A percentile compares a stretch with the other conserved stretches of the same genome.
These are phyloP conservation scores for Cynopterus brachyotis DNA, from an alignment of 2,113 vertebrate genomes.

Conservation along the genomic window DNA sequence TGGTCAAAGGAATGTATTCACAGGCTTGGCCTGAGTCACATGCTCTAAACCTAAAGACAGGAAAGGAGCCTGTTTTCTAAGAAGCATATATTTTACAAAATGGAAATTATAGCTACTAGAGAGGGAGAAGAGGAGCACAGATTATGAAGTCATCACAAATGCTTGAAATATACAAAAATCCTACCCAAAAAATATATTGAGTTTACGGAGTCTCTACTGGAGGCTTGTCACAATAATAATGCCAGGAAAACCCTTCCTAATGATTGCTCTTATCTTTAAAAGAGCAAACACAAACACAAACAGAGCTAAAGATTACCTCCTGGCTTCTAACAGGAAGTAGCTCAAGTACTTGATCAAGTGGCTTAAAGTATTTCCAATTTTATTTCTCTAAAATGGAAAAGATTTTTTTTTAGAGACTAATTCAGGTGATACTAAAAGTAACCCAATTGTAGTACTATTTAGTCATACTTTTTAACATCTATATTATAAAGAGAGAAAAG, in stretches of 20 bases:
- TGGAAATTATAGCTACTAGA: background rate
- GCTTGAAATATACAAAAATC: background rate
- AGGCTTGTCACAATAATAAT: background rate
- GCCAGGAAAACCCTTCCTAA: background rate
- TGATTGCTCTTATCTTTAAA: background rate
- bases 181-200: background rate
- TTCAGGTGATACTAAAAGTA: background rate
- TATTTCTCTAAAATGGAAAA: background rate
- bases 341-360: background rate
- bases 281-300: background rate
- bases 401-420: background rate
- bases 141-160: background rate
- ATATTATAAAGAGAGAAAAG: background rate
- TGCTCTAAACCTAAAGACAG: background rate
- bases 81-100: background rate
- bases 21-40: background rate
- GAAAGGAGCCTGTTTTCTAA: background rate
- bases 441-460: background rate
- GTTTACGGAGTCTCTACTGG: background rate
- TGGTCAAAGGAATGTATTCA: background rate
- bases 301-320: background rate
- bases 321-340: background rate
- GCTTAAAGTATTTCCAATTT: background rate
- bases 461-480: background rate
- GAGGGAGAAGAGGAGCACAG: background rate